A percentile compares a stretch with the other conserved stretches of the same genome.
Conservation (phyloP, 2,888 invertebrate genomes). For the Celastrina argiolus region DNA sequence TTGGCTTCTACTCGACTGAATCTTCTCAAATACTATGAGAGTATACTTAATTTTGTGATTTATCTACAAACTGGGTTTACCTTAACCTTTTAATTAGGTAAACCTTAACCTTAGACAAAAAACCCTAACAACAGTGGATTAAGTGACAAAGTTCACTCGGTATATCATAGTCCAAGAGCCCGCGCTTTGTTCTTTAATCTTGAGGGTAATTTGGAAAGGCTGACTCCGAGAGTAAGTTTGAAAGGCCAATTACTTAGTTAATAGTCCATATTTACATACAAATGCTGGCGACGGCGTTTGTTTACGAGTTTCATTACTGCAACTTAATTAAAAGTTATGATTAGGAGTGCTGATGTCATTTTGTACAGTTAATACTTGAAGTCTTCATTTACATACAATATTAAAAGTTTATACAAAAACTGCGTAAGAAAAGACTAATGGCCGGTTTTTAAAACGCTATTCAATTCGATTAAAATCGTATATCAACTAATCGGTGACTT, state of each 20-base stretch:
- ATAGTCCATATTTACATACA: slow-evolving; percentile 39
- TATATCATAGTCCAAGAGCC: slow-evolving; percentile 2
- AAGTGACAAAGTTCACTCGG: slow-evolving; percentile 14
- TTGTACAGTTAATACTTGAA: neutral
- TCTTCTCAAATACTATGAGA: no score
- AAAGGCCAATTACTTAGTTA: slow-evolving; percentile 34
- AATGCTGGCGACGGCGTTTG: slow-evolving; percentile 38
- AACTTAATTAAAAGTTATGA: slow-evolving; percentile 41
- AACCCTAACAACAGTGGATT: neutral
- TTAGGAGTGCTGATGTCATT: slow-evolving; percentile 16
- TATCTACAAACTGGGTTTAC: no score
- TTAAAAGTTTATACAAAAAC: neutral
- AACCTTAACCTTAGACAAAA: neutral
- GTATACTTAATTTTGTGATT: neutral
- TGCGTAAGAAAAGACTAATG: no score
- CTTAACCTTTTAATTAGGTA: no score
- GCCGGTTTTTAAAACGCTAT: no score
- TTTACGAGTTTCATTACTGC: slow-evolving; percentile 42
- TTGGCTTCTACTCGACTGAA: no score
- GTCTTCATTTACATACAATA: neutral
- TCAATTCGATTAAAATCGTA: no score
- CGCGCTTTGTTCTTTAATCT: slow-evolving; percentile 19
- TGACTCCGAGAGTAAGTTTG: slow-evolving; percentile 19
- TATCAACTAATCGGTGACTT: no score
- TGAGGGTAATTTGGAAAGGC: slow-evolving; percentile 21